Percentiles rank a stretch among this genome's conserved stretches.
phyloP scores from a whole-genome alignment of 2,888 invertebrate genomes.

The Neuroscelio doddi region DNA sequence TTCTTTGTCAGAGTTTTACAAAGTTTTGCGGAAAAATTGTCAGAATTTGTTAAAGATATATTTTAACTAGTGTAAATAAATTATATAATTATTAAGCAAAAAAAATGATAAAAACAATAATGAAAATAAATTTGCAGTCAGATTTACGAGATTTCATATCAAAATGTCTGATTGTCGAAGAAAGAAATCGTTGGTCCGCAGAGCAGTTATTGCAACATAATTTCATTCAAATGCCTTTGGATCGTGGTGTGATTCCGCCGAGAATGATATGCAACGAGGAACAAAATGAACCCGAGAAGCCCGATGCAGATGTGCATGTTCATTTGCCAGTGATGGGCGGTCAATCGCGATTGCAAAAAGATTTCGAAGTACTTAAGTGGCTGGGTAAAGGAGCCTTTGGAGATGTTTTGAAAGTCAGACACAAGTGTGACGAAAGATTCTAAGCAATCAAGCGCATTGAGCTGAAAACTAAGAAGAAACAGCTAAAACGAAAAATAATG shows the following conservation, averaged over 20 bases:
- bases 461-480: conserved; percentile 87
- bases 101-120: not conserved
- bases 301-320: conserved; percentile 58
- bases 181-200: conserved; percentile 83
- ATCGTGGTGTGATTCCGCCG: conserved; percentile 71
- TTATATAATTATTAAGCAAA: not conserved
- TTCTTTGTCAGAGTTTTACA: too few species aligned
- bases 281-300: conserved; percentile 61
- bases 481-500: conserved; percentile 91
- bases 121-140: conserved; percentile 67
- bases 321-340: conserved; percentile 72
- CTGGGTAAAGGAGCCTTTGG: conserved; percentile 97
- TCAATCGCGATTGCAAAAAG: conserved; percentile 83
- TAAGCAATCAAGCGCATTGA: conserved; percentile 97
- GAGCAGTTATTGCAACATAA: conserved; percentile 84
- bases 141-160: conserved; percentile 83
- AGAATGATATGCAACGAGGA: conserved; percentile 60
- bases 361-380: conserved; percentile 87
- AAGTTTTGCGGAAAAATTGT: too few species aligned
- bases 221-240: conserved; percentile 77
- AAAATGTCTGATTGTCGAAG: conserved; percentile 81
- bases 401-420: conserved; percentile 93
- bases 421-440: conserved; percentile 92
- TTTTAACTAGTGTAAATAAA: not conserved
- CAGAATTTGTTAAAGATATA: too few species aligned